phyloP scores from a whole-genome alignment of 2,113 vertebrate species.

The Otocyon megalotis region DNA sequence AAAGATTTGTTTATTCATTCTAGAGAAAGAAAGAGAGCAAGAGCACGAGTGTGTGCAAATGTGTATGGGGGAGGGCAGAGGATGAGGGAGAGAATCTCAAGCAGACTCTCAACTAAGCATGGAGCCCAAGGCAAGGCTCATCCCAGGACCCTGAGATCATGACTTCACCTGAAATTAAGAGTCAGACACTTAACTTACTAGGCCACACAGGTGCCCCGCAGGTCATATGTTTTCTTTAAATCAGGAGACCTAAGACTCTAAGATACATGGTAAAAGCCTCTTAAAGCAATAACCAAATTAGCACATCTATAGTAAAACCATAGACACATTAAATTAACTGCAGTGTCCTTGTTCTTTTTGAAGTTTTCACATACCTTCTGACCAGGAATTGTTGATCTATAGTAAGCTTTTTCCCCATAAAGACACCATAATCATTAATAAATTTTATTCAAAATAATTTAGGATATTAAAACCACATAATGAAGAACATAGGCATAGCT shows the following conservation, averaged over 20 bases:
- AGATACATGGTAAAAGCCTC: neutral
- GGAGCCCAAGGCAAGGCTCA: neutral
- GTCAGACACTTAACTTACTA: neutral
- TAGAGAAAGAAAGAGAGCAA: neutral
- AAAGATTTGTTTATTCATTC: neutral
- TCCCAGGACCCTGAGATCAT: neutral
- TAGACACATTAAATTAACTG: neutral
- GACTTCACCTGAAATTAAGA: neutral
- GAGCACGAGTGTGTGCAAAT: neutral
- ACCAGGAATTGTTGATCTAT: neutral
- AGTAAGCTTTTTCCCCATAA: neutral
- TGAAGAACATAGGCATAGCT: neutral
- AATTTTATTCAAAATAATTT: neutral
- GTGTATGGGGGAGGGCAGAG: neutral
- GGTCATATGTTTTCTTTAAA: neutral
- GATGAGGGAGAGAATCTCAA: neutral
- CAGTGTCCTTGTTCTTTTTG: neutral
- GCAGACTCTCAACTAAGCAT: neutral
- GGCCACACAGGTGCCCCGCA: neutral
- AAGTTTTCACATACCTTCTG: neutral
- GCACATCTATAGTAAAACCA: neutral
- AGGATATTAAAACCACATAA: neutral
- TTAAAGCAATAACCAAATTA: neutral
- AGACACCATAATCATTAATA: neutral
- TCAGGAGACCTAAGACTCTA: neutral